Conservation (phyloP, 2,888 invertebrate species). For the Phengaris alcon region DNA sequence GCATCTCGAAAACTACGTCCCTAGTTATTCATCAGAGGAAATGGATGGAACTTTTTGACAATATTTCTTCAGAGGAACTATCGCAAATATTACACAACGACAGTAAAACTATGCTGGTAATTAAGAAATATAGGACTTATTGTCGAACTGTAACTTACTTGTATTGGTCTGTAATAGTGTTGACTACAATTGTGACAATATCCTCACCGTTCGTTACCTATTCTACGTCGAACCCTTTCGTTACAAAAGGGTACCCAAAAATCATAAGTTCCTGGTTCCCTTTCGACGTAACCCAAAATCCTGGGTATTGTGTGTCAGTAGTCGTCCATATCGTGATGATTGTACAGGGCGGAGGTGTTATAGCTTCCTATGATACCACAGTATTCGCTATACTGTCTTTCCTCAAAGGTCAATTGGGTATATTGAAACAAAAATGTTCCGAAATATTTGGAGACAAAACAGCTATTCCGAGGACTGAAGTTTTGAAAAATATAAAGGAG, state of each 20-base stretch:
- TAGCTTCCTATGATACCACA: constrained; percentile 54
- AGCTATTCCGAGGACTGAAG: constrained; percentile 35
- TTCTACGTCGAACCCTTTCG: constrained; percentile 35
- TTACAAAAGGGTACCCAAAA: constrained; percentile 44
- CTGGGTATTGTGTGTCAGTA: constrained; percentile 52
- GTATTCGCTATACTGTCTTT: constrained; percentile 57
- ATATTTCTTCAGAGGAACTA: constrained; percentile 50
- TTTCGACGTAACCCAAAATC: constrained; percentile 53
- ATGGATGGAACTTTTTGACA: constrained; percentile 43
- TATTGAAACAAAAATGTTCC: constrained; percentile 50
- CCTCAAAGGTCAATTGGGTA: constrained; percentile 57
- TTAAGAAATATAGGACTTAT: constrained; percentile 51
- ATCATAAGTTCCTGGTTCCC: constrained; percentile 63
- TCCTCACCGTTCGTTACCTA: constrained; percentile 51
- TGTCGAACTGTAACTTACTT: constrained; percentile 51
- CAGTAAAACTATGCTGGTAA: constrained; percentile 38
- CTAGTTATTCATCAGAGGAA: constrained; percentile 43
- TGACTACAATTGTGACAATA: constrained; percentile 48
- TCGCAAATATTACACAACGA: constrained; percentile 43
- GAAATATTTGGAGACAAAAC: constrained; percentile 46
- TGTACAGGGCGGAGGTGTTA: constrained; percentile 49
- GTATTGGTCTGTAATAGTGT: constrained; percentile 51
- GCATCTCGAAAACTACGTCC: constrained; percentile 47
- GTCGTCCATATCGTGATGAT: constrained; percentile 50
- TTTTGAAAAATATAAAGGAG: constrained; percentile 51